A percentile compares a stretch with the other conserved stretches of the same genome.
Conservation (phyloP, 2,888 invertebrate genomes). For the Nomada ruficornis region DNA sequence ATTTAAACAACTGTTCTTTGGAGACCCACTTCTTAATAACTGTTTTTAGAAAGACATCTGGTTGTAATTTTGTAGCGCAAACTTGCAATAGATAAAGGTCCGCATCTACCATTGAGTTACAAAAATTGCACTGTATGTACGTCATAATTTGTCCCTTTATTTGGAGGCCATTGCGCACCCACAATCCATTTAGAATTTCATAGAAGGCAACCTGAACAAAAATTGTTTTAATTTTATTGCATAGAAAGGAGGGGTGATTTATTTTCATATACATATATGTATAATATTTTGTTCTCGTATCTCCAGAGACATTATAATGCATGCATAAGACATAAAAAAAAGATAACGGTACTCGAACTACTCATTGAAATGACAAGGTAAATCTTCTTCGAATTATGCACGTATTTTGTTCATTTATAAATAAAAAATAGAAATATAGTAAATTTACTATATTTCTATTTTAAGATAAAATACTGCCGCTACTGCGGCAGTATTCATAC, state of each 20-base stretch:
- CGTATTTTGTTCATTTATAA: background rate
- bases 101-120: constrained; percentile 99
- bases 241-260: background rate
- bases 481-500: too few relatives aligned
- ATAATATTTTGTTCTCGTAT: background rate
- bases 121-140: constrained; percentile 99
- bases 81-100: constrained; percentile 98
- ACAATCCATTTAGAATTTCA: constrained; percentile 96
- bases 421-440: too few relatives aligned
- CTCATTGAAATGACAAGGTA: background rate
- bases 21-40: constrained; percentile 91
- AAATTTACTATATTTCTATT: too few relatives aligned
- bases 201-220: constrained; percentile 93
- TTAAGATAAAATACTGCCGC: too few relatives aligned
- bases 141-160: constrained; percentile 99
- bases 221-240: background rate
- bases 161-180: constrained; percentile 98
- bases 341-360: background rate
- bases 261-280: background rate
- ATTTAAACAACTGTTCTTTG: background rate
- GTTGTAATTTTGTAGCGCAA: constrained; percentile 94
- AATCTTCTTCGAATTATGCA: background rate
- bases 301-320: background rate
- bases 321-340: background rate
- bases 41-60: constrained; percentile 93